These are phyloP conservation scores for Nomada hirtipes DNA, from an alignment of 2,888 invertebrate genomes.

Conservation along the genomic window DNA sequence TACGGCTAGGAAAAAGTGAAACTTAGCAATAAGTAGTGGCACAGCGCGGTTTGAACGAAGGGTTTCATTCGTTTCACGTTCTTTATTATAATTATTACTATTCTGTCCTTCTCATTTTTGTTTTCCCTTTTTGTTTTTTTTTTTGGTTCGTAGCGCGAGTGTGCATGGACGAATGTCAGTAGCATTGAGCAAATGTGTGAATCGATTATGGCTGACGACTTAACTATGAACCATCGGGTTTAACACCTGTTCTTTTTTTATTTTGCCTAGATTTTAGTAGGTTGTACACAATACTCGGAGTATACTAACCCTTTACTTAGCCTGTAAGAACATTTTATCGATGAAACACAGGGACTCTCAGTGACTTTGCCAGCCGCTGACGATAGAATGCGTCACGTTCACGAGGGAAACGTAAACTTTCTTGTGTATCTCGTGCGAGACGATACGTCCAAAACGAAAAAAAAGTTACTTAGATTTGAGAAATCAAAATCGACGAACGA, in stretches of 20 bases:
- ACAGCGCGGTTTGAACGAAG: constrained; percentile 41
- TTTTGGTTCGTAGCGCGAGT: constrained; percentile 21
- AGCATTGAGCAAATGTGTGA: constrained; percentile 36
- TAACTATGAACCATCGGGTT: constrained; percentile 19
- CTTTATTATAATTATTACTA: not conserved
- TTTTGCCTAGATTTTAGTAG: constrained; percentile 66
- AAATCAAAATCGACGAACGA: constrained; percentile 11
- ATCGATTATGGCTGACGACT: constrained; percentile 45
- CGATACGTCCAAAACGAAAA: constrained; percentile 46
- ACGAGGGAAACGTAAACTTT: not conserved
- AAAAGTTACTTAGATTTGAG: not conserved
- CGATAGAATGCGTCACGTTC: not conserved
- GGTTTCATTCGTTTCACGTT: constrained; percentile 10
- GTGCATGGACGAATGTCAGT: constrained; percentile 24
- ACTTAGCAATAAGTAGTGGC: constrained; percentile 73
- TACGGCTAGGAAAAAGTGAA: constrained; percentile 61
- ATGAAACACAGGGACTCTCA: constrained; percentile 48
- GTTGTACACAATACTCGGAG: constrained; percentile 82
- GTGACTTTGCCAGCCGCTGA: constrained; percentile 29
- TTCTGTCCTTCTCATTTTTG: not conserved
- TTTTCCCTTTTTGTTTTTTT: not conserved
- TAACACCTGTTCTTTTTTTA: constrained; percentile 10
- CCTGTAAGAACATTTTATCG: constrained; percentile 70
- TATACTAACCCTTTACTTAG: constrained; percentile 79
- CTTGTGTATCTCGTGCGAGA: constrained; percentile 29